A percentile compares a stretch with the other conserved stretches of the same genome.
phyloP scores from a whole-genome alignment of 2,113 vertebrate species.

The Picathartes gymnocephalus region DNA sequence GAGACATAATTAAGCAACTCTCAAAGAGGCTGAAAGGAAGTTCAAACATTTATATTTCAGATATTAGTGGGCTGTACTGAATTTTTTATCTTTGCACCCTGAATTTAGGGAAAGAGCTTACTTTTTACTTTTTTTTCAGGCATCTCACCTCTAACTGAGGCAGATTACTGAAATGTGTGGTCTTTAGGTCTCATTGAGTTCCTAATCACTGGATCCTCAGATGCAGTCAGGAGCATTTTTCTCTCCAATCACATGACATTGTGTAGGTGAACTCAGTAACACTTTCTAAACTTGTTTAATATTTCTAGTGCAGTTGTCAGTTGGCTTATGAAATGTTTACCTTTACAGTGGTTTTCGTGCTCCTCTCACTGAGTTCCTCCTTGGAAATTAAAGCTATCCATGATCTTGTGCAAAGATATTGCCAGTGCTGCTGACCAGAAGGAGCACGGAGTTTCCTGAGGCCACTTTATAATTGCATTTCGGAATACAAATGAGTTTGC shows the following conservation, averaged over 20 bases:
- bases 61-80: background rate
- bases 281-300: background rate
- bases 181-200: conserved; percentile 2
- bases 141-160: background rate
- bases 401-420: background rate
- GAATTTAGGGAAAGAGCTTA: background rate
- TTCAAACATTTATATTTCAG: background rate
- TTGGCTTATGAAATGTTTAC: background rate
- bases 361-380: background rate
- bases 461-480: conserved; percentile 15
- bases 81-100: background rate
- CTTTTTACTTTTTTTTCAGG: background rate
- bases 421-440: conserved; percentile 1
- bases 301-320: background rate
- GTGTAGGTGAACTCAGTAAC: background rate
- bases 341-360: background rate
- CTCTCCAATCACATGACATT: background rate
- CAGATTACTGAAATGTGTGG: background rate
- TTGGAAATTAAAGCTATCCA: conserved; percentile 5
- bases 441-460: background rate
- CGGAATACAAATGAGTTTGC: conserved; percentile 5
- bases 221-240: background rate
- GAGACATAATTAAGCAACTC: background rate
- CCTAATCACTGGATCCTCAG: background rate
- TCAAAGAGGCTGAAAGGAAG: background rate